phyloP scores from a whole-genome alignment of 2,797 vertebrate species.

The Diglossa cyanea region DNA sequence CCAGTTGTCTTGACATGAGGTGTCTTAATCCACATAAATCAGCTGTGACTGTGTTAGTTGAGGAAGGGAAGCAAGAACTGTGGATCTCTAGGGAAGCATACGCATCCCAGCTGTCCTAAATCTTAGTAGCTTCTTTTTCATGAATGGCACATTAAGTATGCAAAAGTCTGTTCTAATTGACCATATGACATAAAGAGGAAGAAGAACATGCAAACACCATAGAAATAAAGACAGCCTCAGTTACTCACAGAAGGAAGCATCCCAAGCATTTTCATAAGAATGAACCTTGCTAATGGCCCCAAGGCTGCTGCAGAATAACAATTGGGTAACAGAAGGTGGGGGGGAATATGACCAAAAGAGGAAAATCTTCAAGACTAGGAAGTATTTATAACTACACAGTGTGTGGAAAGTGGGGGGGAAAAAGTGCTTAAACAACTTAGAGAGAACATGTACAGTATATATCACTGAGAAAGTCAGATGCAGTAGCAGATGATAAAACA shows the following conservation, averaged over 20 bases:
- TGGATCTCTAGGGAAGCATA: neutral
- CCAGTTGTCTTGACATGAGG: neutral
- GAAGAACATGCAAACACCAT: slow-evolving; percentile 56
- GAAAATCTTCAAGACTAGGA: slow-evolving; percentile 73
- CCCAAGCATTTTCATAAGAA: slow-evolving; percentile 86
- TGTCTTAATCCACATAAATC: slow-evolving; percentile 16
- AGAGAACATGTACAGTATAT: neutral
- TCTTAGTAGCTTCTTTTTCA: neutral
- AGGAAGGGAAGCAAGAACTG: neutral
- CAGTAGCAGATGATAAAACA: neutral
- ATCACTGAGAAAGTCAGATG: neutral
- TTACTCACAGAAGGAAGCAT: slow-evolving; percentile 77
- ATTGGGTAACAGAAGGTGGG: slow-evolving; percentile 60
- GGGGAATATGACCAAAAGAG: slow-evolving; percentile 45
- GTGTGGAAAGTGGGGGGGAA: neutral
- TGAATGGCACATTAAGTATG: neutral
- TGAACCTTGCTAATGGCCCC: slow-evolving; percentile 75
- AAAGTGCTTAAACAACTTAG: neutral
- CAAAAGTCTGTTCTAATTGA: slow-evolving; percentile 81
- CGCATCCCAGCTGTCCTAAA: neutral
- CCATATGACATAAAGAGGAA: slow-evolving; percentile 78
- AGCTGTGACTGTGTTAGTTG: neutral
- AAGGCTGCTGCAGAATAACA: slow-evolving; percentile 79
- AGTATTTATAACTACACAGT: neutral
- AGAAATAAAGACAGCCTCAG: slow-evolving; percentile 75